A percentile compares a stretch with the other conserved stretches of the same genome.
Evolutionary conservation across 2,113 vertebrate species (phyloP).

Genomic region (Pimephales promelas): DNA sequence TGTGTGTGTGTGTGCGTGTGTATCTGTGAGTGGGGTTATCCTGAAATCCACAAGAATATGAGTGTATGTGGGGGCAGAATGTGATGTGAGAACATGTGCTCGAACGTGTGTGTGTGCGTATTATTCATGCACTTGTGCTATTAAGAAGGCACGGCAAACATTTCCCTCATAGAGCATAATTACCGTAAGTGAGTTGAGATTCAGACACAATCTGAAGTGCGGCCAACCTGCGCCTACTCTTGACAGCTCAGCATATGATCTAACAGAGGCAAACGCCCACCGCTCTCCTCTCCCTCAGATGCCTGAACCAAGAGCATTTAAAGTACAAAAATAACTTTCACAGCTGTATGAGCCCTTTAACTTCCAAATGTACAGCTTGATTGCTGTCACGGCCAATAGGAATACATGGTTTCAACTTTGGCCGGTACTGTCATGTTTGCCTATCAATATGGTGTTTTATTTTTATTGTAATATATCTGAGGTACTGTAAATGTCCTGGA

Average conservation of each 20-base stretch:
- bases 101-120: not conserved
- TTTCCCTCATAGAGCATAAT: slow-evolving; percentile 31
- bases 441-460: not conserved
- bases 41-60: slow-evolving; percentile 16
- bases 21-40: slow-evolving; percentile 2
- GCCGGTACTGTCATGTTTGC: not conserved
- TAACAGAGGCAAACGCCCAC: slow-evolving; percentile 40
- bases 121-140: slow-evolving; percentile 4
- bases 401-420: not conserved
- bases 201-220: slow-evolving; percentile 34
- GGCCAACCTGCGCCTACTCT: slow-evolving; percentile 40
- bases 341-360: slow-evolving; percentile 21
- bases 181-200: slow-evolving; percentile 38
- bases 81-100: slow-evolving; percentile 43
- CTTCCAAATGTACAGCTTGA: slow-evolving; percentile 1
- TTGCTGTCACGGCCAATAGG: not conserved
- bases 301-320: slow-evolving; percentile 26
- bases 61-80: slow-evolving; percentile 32
- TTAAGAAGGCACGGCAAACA: slow-evolving; percentile 19
- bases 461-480: too few species aligned
- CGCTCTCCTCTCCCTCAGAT: slow-evolving; percentile 23
- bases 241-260: slow-evolving; percentile 42
- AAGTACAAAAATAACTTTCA: slow-evolving; percentile 30
- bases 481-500: too few species aligned
- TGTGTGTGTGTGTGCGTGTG: not conserved